These are phyloP conservation scores for Zygogramma bicolorata DNA, from an alignment of 2,888 invertebrate genomes.

Conservation along the genomic window DNA sequence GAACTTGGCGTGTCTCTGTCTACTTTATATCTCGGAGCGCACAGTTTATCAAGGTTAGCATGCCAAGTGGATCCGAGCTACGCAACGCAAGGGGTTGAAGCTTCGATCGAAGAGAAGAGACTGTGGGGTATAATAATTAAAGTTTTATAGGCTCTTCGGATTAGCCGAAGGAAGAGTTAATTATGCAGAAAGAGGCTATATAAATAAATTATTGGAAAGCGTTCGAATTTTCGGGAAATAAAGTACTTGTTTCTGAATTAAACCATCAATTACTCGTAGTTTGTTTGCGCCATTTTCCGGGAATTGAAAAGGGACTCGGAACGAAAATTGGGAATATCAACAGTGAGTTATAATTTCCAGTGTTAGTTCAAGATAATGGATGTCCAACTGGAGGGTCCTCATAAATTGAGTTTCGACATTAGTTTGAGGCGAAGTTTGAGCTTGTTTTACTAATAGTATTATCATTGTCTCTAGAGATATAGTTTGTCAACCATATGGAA, in stretches of 20 bases:
- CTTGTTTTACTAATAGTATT: too few relatives aligned
- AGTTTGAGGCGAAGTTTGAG: too few relatives aligned
- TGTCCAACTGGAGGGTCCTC: too few relatives aligned
- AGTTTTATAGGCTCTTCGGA: constrained; percentile 34
- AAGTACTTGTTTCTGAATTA: constrained; percentile 25
- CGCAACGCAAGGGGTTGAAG: constrained; percentile 1
- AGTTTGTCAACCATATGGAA: too few relatives aligned
- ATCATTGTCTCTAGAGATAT: too few relatives aligned
- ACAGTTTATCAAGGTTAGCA: constrained; percentile 33
- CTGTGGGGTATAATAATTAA: constrained; percentile 35
- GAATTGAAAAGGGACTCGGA: background rate
- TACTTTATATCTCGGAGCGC: constrained; percentile 10
- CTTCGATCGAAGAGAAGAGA: constrained; percentile 26
- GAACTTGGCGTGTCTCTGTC: constrained; percentile 25
- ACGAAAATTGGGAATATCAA: background rate
- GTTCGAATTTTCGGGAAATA: constrained; percentile 29
- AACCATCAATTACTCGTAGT: constrained; percentile 20
- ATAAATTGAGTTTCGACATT: too few relatives aligned
- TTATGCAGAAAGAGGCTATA: constrained; percentile 38
- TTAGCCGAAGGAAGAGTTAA: constrained; percentile 37
- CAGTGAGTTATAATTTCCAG: background rate
- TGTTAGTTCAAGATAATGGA: background rate
- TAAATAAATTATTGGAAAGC: constrained; percentile 38
- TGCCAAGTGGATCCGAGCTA: constrained; percentile 17
- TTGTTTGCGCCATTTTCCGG: background rate